A percentile compares a stretch with the other conserved stretches of the same genome.
These are phyloP conservation scores for Turnix velox DNA, from an alignment of 2,113 vertebrate genomes.

Conservation along the genomic window DNA sequence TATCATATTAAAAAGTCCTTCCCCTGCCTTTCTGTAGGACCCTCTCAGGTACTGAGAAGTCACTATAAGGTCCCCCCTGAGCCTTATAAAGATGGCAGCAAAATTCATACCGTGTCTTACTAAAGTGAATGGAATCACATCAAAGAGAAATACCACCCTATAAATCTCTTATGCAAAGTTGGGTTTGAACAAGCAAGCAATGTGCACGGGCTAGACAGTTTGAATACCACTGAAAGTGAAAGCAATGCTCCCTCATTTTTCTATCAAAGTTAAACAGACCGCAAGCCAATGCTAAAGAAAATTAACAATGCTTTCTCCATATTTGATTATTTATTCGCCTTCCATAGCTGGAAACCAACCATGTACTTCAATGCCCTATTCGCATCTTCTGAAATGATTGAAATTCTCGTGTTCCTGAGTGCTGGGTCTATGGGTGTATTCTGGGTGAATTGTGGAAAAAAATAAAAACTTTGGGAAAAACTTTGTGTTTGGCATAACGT, in stretches of 20 bases:
- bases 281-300: not conserved
- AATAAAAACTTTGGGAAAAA: not conserved
- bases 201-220: not conserved
- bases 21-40: too few species aligned
- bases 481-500: not conserved
- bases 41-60: too few species aligned
- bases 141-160: not conserved
- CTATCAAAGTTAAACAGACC: not conserved
- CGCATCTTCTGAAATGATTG: not conserved
- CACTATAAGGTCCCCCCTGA: too few species aligned
- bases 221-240: not conserved
- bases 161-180: not conserved
- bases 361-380: not conserved
- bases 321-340: not conserved
- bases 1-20: too few species aligned
- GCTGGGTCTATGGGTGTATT: not conserved
- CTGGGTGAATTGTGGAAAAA: not conserved
- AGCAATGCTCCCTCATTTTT: not conserved
- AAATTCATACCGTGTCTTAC: not conserved
- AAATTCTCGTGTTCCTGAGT: not conserved
- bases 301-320: rapidly evolving
- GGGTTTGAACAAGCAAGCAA: not conserved
- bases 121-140: not conserved
- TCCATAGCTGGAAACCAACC: not conserved
- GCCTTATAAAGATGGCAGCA: not conserved